Evolutionary conservation across 1,140 invertebrate genomes (phyloP).

Genomic region (Drosophila biarmipes): DNA sequence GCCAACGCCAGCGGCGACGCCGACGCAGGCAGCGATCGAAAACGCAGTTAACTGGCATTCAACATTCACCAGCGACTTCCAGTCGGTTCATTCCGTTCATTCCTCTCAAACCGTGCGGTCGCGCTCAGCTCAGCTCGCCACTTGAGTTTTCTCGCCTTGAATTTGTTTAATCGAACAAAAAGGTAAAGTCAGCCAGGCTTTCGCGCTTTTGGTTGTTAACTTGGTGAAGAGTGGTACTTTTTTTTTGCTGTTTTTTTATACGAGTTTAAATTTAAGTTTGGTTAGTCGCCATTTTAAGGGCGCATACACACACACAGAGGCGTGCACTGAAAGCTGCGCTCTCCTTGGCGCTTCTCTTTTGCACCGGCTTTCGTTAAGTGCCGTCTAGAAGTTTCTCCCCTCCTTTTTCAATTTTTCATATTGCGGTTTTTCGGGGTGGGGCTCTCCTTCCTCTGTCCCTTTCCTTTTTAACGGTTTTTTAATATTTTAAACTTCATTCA

Average conservation of each 20-base stretch:
- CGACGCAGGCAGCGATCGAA: conserved; percentile 57
- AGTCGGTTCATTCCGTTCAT: conserved; percentile 74
- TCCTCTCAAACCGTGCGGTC: conserved; percentile 70
- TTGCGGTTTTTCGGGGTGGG: conserved; percentile 22
- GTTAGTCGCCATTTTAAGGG: conserved; percentile 40
- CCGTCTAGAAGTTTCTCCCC: conserved; percentile 18
- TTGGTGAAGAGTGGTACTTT: background rate
- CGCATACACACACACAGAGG: conserved; percentile 1
- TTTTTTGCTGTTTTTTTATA: background rate
- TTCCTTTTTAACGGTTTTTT: background rate
- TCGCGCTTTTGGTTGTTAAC: background rate
- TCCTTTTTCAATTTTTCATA: conserved; percentile 21
- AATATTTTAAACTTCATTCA: background rate
- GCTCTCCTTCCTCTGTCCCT: background rate
- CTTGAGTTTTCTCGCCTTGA: conserved; percentile 40
- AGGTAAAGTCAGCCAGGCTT: conserved; percentile 31
- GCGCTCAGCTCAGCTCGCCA: conserved; percentile 27
- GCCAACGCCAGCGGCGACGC: conserved; percentile 5
- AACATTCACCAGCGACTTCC: conserved; percentile 1
- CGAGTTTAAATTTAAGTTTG: background rate
- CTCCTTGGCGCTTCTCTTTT: conserved; percentile 13
- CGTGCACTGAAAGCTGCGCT: background rate
- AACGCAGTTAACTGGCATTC: conserved; percentile 78
- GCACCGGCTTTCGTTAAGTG: conserved; percentile 48
- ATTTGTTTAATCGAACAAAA: conserved; percentile 39